These are phyloP conservation scores for Rhagium mordax DNA, from an alignment of 2,888 invertebrate genomes.

Conservation along the genomic window DNA sequence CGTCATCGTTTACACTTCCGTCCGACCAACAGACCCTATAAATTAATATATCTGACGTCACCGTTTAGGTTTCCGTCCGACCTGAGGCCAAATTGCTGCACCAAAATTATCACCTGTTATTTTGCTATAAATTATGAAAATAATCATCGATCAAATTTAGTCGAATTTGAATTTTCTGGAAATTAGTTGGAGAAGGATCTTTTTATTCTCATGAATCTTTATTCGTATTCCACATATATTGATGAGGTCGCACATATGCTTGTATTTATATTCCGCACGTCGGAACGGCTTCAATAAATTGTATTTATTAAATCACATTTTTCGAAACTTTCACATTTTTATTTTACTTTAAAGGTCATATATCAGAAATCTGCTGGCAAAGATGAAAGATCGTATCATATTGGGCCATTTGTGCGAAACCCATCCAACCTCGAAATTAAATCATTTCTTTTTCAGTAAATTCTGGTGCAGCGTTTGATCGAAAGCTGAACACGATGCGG, in stretches of 20 bases:
- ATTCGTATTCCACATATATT: not conserved
- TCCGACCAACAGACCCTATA: too few relatives aligned
- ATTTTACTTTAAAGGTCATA: constrained; percentile 19
- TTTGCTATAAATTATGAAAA: too few relatives aligned
- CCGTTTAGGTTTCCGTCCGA: too few relatives aligned
- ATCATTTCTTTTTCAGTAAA: constrained; percentile 33
- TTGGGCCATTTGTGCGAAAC: constrained; percentile 30
- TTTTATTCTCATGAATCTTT: too few relatives aligned
- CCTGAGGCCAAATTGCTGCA: too few relatives aligned
- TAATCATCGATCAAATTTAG: too few relatives aligned
- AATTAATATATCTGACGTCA: too few relatives aligned
- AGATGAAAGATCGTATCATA: constrained; percentile 35
- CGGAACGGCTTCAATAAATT: constrained; percentile 8
- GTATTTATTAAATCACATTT: constrained; percentile 15
- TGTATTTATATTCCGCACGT: not conserved
- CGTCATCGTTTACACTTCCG: too few relatives aligned
- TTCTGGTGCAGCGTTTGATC: constrained; percentile 26
- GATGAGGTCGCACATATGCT: not conserved
- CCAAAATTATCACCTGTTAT: too few relatives aligned
- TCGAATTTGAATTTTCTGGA: too few relatives aligned
- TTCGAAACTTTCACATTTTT: constrained; percentile 8
- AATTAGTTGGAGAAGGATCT: too few relatives aligned
- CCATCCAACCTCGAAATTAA: constrained; percentile 32
- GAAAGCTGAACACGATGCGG: constrained; percentile 27
- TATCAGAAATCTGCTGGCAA: constrained; percentile 32